Evolutionary conservation across 2,888 invertebrate genomes (phyloP).

Genomic region (Mythimna albipuncta): DNA sequence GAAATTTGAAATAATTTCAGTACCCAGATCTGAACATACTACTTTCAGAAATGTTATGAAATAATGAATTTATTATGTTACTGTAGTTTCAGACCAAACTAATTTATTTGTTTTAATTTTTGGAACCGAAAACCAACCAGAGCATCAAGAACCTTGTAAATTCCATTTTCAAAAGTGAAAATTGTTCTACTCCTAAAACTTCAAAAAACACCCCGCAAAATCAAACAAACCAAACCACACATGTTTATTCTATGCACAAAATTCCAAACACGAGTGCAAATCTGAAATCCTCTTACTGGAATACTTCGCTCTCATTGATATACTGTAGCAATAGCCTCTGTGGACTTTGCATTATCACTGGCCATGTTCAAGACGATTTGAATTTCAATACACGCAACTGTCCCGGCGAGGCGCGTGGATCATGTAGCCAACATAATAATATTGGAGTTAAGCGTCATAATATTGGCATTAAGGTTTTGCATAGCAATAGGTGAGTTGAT

Average conservation of each 20-base stretch:
- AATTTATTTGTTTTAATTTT: no score
- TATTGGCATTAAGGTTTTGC: constrained; percentile 55
- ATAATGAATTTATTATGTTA: no score
- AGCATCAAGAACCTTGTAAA: neutral
- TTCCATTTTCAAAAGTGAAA: neutral
- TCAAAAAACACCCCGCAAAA: neutral
- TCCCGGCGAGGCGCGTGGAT: constrained; percentile 44
- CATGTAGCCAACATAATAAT: constrained; percentile 53
- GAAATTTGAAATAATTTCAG: no score
- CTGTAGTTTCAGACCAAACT: no score
- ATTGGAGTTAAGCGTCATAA: constrained; percentile 54
- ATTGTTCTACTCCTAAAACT: neutral
- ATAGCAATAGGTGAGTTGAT: constrained; percentile 36
- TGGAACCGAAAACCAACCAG: neutral
- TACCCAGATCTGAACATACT: no score
- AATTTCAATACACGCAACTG: constrained; percentile 74
- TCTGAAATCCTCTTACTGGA: constrained; percentile 64
- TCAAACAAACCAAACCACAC: constrained; percentile 26
- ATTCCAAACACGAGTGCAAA: constrained; percentile 53
- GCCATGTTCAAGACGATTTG: constrained; percentile 72
- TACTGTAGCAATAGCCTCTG: constrained; percentile 73
- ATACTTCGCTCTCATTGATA: constrained; percentile 72
- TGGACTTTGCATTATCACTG: constrained; percentile 74
- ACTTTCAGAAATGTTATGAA: no score
- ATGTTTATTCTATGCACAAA: constrained; percentile 54